Base-by-base conservation (phyloP, 2,113 vertebrate species). In the Coregonus clupeaformis region DNA sequence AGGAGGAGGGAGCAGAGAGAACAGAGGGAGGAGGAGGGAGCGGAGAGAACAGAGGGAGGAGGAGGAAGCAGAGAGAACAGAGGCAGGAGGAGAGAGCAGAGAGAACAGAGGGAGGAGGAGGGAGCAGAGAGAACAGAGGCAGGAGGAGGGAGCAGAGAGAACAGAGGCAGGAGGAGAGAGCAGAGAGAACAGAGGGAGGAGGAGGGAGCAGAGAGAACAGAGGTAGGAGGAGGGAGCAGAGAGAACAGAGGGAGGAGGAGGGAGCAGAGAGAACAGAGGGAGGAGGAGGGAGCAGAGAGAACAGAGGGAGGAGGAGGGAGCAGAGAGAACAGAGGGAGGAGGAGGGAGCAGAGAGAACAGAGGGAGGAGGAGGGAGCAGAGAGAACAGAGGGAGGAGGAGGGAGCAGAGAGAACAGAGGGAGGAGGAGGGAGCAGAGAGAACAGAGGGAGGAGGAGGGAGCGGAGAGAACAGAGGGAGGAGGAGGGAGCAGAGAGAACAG, bases 301-400 rank as follows among this genome's bases (percentile, higher is more conserved):
- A 11, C 7, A 11, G 9, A 11, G 9, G 36, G 36, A 42, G 7
- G 36, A 11, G 7, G 2, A 42, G 7, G 7, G 7, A 11, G 36
- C 7, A 42, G 0, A 42, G 36, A 42, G 36, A 42, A 11, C 1
- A 42, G 36, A 42, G 36, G 36, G 36, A 42, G 7, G 36, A 42
- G 9, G 9, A 42, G 2, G 36, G 1, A 36, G 6, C 32, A 36
- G 0, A 42, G 36, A 42, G 36, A 42, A 27, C 27, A 27, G 6
- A n/a, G n/a, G n/a, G n/a, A n/a, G n/a, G n/a, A n/a, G n/a, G n/a
- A 69, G 52, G 47, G 12, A 52, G 22, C 18, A 71, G 49, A 71
- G 69, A 27, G 7, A 71, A 55, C 14, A 27, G 24, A 36, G 36
- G 36, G 36, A 36, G 52, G 49, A 29, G 27, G 52, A 29, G 18